Conservation (phyloP, 2,888 invertebrate genomes). For the Hedya salicella region DNA sequence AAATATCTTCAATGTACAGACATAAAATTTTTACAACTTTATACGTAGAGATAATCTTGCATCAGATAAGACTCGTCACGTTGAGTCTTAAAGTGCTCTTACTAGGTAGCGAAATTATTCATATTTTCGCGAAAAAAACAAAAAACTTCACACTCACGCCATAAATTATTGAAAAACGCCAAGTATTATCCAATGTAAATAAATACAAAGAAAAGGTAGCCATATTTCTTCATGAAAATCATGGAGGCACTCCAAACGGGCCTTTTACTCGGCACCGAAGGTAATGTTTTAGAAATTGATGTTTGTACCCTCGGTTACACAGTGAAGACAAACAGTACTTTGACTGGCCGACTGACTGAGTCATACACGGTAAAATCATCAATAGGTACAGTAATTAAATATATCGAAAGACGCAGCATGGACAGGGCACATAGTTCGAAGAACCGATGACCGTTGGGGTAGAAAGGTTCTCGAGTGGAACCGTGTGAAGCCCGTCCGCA, state of each 20-base stretch:
- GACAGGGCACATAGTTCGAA: too few species aligned
- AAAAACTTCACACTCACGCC: constrained; percentile 4
- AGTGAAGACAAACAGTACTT: background rate
- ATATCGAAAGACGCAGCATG: too few species aligned
- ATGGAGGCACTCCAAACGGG: constrained; percentile 24
- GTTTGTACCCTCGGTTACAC: constrained; percentile 13
- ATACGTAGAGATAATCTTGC: too few species aligned
- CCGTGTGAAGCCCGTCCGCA: too few species aligned
- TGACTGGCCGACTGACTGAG: background rate
- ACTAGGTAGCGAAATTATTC: background rate
- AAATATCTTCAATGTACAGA: too few species aligned
- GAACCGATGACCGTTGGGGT: too few species aligned
- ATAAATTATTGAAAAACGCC: constrained; percentile 35
- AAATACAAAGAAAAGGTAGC: constrained; percentile 25
- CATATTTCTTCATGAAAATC: constrained; percentile 39
- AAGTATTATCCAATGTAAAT: constrained; percentile 40
- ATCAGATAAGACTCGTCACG: too few species aligned
- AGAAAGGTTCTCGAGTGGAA: too few species aligned
- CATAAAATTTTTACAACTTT: too few species aligned
- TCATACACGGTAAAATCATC: too few species aligned
- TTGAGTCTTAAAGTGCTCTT: background rate
- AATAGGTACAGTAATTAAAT: too few species aligned
- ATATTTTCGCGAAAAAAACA: background rate
- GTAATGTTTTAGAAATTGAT: constrained; percentile 43
- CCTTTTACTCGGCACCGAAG: constrained; percentile 31